Evolutionary conservation across 2,797 vertebrate species (phyloP).

Genomic region (Leucoraja ocellata): DNA sequence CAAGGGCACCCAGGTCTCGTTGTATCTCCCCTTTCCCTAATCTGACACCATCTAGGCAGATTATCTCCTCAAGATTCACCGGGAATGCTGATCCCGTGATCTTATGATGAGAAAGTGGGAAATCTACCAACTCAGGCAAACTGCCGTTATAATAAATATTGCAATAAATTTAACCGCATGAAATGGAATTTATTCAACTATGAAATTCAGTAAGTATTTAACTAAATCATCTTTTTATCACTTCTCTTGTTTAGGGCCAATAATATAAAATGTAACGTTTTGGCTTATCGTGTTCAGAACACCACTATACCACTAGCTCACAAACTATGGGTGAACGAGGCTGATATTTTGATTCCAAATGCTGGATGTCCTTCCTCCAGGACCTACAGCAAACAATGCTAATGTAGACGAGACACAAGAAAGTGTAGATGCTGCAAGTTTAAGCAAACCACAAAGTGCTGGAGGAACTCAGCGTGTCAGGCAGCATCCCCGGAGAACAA

Average conservation of each 20-base stretch:
- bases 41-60: too few species aligned
- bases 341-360: not conserved
- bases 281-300: not conserved
- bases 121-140: not conserved
- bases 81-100: not conserved
- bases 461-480: too few species aligned
- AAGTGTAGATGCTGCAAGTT: too few species aligned
- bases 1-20: too few species aligned
- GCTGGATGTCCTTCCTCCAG: not conserved
- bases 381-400: not conserved
- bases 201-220: slow-evolving; percentile 27
- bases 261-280: not conserved
- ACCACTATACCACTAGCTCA: not conserved
- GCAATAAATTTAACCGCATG: not conserved
- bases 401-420: not conserved
- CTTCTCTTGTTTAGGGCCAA: not conserved
- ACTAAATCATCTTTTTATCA: slow-evolving; percentile 28
- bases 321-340: not conserved
- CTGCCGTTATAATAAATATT: not conserved
- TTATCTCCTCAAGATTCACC: not conserved
- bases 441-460: too few species aligned
- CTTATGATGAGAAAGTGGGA: not conserved
- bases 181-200: slow-evolving; percentile 12
- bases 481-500: too few species aligned
- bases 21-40: too few species aligned